Conservation (phyloP, 2,113 vertebrate species). For the Zosterops lateralis region DNA sequence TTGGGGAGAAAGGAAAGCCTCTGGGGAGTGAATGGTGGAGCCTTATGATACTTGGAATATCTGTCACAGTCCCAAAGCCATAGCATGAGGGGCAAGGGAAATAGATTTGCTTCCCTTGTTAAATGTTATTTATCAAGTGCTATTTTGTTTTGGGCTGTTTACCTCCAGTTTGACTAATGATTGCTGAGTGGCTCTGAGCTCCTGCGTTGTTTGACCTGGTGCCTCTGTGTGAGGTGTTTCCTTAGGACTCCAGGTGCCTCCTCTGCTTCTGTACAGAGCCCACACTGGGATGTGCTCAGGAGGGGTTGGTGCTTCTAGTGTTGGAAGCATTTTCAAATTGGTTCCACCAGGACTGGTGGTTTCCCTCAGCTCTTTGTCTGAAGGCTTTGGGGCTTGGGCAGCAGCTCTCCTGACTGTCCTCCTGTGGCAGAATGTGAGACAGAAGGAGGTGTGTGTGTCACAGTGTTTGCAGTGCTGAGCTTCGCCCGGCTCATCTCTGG, state of each 20-base stretch:
- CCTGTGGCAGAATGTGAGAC: background rate
- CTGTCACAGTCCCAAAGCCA: background rate
- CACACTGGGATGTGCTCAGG: too few species aligned
- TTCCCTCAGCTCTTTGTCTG: background rate
- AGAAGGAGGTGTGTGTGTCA: background rate
- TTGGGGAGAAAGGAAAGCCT: background rate
- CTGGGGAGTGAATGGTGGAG: background rate
- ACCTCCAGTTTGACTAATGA: background rate
- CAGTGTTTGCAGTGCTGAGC: accelerated
- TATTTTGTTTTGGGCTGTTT: background rate
- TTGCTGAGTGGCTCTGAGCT: background rate
- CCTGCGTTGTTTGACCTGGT: background rate
- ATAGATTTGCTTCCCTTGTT: background rate
- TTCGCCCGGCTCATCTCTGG: background rate
- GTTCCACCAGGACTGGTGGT: background rate
- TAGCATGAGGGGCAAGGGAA: background rate
- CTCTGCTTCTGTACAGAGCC: background rate
- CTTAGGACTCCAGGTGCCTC: background rate
- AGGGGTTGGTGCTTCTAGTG: background rate
- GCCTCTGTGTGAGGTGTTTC: background rate
- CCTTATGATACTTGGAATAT: accelerated
- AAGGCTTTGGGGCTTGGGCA: background rate
- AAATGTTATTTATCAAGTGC: background rate
- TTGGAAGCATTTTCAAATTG: background rate
- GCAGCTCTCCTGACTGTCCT: background rate